phyloP scores from a whole-genome alignment of 2,888 invertebrate species.

The Mimachlamys varia region DNA sequence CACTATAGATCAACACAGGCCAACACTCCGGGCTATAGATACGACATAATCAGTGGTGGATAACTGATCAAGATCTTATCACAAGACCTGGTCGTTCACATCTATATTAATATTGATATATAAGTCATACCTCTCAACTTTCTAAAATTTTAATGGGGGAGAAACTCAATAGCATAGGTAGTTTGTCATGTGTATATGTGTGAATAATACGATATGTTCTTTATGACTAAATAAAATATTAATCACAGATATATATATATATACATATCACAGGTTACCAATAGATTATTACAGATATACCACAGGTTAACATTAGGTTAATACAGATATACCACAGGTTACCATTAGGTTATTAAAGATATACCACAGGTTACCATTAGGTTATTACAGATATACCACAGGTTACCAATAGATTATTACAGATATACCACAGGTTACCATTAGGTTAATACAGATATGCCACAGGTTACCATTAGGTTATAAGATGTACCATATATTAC shows the following conservation, averaged over 20 bases:
- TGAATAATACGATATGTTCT: too few species aligned
- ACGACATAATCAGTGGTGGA: neutral
- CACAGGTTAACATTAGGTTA: neutral
- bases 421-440: neutral
- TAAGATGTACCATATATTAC: neutral
- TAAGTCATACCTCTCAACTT: neutral
- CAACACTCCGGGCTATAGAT: neutral
- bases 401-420: neutral
- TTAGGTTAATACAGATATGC: neutral
- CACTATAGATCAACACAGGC: neutral
- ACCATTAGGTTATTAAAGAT: neutral
- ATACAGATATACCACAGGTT: neutral
- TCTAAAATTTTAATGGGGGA: neutral
- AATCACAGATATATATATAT: neutral
- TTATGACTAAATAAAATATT: neutral
- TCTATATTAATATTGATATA: neutral
- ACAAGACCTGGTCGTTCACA: neutral
- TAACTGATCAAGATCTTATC: neutral
- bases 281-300: neutral
- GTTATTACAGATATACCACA: conserved; percentile 7
- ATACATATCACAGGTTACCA: neutral
- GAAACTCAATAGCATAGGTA: neutral
- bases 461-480: neutral
- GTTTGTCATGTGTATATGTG: too few species aligned
- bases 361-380: neutral